These are phyloP conservation scores for Aldrovandia affinis DNA, from an alignment of 2,797 vertebrate genomes.

Conservation along the genomic window DNA sequence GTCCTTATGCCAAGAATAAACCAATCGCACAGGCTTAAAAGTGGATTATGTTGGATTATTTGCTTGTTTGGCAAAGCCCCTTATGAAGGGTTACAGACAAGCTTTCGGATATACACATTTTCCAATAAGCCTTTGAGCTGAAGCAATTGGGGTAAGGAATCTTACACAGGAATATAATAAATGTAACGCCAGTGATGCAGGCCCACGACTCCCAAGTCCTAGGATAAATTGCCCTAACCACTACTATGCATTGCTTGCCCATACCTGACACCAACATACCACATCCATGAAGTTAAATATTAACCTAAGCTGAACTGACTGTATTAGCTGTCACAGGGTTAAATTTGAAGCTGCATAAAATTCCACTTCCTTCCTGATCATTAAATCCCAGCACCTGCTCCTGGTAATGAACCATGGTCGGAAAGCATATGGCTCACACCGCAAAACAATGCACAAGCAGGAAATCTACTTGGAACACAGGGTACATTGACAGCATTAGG, in stretches of 20 bases:
- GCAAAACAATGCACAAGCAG: not conserved
- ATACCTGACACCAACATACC: not conserved
- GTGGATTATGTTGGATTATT: not conserved
- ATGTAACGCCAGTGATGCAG: not conserved
- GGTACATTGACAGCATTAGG: not conserved
- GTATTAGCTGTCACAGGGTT: not conserved
- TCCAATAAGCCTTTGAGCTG: not conserved
- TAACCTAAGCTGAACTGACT: not conserved
- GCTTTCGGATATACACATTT: not conserved
- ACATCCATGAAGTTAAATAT: not conserved
- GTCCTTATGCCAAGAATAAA: not conserved
- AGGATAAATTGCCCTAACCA: not conserved
- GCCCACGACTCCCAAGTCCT: not conserved
- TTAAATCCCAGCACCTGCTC: not conserved
- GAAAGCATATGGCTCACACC: not conserved
- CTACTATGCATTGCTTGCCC: not conserved
- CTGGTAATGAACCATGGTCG: conserved; percentile 2
- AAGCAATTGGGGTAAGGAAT: not conserved
- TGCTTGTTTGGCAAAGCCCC: not conserved
- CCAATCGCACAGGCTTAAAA: not conserved
- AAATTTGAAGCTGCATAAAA: not conserved
- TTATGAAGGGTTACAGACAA: not conserved
- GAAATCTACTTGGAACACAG: not conserved
- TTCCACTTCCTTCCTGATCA: not conserved
- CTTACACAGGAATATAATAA: not conserved